Conservation (phyloP, 2,113 vertebrate genomes). For the Dermatemys mawii region DNA sequence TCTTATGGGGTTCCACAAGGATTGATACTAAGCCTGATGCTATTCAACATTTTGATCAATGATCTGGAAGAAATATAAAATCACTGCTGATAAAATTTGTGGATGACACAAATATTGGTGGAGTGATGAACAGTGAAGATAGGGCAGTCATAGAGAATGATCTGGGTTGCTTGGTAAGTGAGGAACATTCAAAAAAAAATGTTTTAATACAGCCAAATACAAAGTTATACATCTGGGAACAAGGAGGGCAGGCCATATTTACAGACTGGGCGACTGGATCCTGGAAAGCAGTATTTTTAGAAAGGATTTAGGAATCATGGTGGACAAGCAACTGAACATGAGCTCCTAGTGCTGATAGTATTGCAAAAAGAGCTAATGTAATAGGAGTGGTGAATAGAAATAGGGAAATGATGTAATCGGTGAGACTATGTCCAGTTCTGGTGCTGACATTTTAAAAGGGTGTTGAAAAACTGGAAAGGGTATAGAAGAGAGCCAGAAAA, state of each 20-base stretch:
- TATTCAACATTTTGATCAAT: slow-evolving; percentile 53
- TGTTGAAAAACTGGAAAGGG: not conserved
- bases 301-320: not conserved
- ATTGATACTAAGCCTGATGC: not conserved
- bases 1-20: not conserved
- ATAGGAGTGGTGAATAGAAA: not conserved
- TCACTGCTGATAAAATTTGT: slow-evolving; percentile 16
- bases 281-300: slow-evolving; percentile 8
- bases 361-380: not conserved
- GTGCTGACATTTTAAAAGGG: not conserved
- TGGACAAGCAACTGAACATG: not conserved
- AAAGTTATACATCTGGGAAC: not conserved
- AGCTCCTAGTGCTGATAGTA: not conserved
- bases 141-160: slow-evolving; percentile 4
- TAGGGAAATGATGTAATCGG: not conserved
- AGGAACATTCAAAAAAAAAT: not conserved
- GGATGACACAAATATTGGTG: slow-evolving; percentile 37
- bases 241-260: not conserved
- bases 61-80: slow-evolving; percentile 37
- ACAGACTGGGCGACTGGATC: not conserved
- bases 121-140: slow-evolving; percentile 42
- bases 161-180: slow-evolving; percentile 27
- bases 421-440: not conserved
- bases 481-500: rapidly evolving
- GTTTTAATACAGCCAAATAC: not conserved